phyloP scores from a whole-genome alignment of 2,888 invertebrate species.

The Aleiodes alternator region DNA sequence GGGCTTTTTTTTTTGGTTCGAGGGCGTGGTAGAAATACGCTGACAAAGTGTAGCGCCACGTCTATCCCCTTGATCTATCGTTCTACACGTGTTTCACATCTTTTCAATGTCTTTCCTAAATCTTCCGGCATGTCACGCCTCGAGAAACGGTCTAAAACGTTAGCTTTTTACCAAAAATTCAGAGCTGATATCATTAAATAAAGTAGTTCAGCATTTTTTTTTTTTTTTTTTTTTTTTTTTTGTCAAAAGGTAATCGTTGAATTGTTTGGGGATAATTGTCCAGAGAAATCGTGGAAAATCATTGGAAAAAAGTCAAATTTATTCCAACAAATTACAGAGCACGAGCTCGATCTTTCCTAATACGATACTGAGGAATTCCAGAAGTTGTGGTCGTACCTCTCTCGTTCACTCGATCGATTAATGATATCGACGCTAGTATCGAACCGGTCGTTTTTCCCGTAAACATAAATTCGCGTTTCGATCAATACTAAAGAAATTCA shows the following conservation, averaged over 20 bases:
- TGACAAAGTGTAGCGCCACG: conserved; percentile 64
- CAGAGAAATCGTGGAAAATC: conserved; percentile 40
- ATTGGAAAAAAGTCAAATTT: conserved; percentile 66
- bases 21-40: conserved; percentile 59
- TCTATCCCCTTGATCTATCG: conserved; percentile 59
- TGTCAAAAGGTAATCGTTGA: neutral
- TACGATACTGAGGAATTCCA: conserved; percentile 70
- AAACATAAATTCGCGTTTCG: conserved; percentile 27
- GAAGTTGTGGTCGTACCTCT: conserved; percentile 53
- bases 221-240: no score
- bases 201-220: no score
- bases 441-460: neutral
- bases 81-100: conserved; percentile 64
- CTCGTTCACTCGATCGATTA: conserved; percentile 33
- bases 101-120: conserved; percentile 45
- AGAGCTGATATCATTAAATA: neutral
- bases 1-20: conserved; percentile 31
- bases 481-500: neutral
- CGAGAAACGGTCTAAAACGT: conserved; percentile 43
- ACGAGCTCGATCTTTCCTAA: conserved; percentile 72
- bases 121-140: conserved; percentile 30
- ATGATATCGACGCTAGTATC: conserved; percentile 20
- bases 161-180: conserved; percentile 24
- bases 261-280: neutral
- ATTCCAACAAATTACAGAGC: conserved; percentile 73